phyloP scores from a whole-genome alignment of 1,140 invertebrate genomes.

The Procambarus virginalis region DNA sequence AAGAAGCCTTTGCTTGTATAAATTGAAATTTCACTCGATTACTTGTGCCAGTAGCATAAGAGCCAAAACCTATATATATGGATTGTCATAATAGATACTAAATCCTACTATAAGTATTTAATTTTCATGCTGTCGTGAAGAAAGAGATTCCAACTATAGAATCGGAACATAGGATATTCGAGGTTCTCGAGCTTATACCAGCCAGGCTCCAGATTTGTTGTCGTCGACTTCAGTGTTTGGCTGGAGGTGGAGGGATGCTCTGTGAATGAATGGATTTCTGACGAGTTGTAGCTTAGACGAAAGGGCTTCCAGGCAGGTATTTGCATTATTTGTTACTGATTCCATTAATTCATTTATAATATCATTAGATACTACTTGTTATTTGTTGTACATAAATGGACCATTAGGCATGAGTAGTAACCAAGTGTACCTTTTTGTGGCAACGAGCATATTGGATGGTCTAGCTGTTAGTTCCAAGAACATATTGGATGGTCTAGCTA shows the following conservation, averaged over 20 bases:
- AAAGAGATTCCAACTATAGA: background rate
- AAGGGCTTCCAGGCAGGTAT: background rate
- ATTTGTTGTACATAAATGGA: too few relatives aligned
- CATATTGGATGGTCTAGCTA: too few relatives aligned
- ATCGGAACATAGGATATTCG: background rate
- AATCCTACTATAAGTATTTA: background rate
- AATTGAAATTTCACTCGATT: background rate
- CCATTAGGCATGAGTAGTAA: too few relatives aligned
- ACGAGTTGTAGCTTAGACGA: background rate
- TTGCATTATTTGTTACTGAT: background rate
- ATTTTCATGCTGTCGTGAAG: background rate
- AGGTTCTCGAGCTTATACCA: background rate
- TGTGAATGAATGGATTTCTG: background rate
- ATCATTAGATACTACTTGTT: too few relatives aligned
- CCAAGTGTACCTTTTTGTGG: too few relatives aligned
- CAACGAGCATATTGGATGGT: too few relatives aligned
- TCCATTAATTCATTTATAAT: too few relatives aligned
- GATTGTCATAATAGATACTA: constrained; percentile 29
- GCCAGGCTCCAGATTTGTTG: background rate
- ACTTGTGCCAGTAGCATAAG: constrained; percentile 3
- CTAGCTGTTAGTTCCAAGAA: too few relatives aligned
- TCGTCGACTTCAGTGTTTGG: background rate
- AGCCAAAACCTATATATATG: background rate
- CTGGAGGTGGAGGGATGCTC: background rate
- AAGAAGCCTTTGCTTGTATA: background rate